Conservation (phyloP, 2,888 invertebrate species). For the Sesia bembeciformis region DNA sequence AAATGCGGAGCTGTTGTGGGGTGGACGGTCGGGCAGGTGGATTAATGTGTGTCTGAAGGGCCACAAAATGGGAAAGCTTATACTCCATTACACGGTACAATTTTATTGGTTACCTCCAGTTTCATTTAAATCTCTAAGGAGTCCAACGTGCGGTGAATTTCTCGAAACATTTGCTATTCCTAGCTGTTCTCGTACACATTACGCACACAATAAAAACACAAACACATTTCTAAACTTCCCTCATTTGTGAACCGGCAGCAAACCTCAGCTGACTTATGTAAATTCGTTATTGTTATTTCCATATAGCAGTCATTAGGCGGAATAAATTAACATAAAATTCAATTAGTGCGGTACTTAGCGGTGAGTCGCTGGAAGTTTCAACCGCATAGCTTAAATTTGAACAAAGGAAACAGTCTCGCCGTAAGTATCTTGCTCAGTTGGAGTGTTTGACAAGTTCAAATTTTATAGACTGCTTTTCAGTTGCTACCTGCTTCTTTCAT, state of each 20-base stretch:
- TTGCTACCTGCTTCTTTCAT: too few species aligned
- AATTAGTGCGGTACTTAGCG: slow-evolving; percentile 34
- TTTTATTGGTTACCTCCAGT: not conserved
- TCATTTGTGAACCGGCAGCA: not conserved
- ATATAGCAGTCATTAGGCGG: slow-evolving; percentile 29
- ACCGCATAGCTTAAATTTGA: not conserved
- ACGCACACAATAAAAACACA: not conserved
- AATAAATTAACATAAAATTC: slow-evolving; percentile 44
- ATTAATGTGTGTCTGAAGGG: too few species aligned
- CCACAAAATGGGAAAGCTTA: too few species aligned
- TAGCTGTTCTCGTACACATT: not conserved
- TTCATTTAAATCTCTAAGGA: not conserved
- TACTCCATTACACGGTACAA: too few species aligned
- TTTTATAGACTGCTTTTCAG: not conserved
- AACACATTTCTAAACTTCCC: not conserved
- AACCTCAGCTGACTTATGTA: slow-evolving; percentile 2
- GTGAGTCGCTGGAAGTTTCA: slow-evolving; percentile 31
- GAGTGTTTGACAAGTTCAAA: not conserved
- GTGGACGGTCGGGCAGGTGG: too few species aligned
- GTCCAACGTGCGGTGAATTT: not conserved
- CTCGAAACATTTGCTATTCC: not conserved
- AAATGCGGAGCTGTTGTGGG: too few species aligned
- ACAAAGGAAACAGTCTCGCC: not conserved
- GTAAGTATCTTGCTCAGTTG: not conserved
- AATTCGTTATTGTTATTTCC: slow-evolving; percentile 14